These are phyloP conservation scores for Tragelaphus scriptus DNA, from an alignment of 2,113 vertebrate genomes.

Conservation along the genomic window DNA sequence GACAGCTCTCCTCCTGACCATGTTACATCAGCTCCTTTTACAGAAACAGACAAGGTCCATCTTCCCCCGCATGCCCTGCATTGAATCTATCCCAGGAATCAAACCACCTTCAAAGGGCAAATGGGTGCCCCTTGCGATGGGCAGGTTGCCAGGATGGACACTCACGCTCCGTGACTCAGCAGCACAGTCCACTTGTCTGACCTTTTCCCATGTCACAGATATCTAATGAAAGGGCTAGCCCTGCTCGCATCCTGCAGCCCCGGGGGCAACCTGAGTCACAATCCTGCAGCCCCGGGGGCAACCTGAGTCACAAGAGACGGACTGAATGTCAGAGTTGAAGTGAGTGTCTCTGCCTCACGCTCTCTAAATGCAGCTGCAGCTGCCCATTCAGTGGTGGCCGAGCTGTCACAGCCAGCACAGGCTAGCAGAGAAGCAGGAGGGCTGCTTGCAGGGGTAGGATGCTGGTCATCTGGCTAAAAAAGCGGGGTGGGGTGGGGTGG, in stretches of 20 bases:
- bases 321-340: constrained; percentile 83
- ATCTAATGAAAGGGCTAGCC: constrained; percentile 57
- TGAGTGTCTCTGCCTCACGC: constrained; percentile 68
- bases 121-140: background rate
- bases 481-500: background rate
- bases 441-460: background rate
- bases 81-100: background rate
- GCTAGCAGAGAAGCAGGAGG: constrained; percentile 37
- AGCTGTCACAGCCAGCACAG: constrained; percentile 56
- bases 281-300: constrained; percentile 52
- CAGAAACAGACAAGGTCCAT: background rate
- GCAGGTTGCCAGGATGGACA: background rate
- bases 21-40: background rate
- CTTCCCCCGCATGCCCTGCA: background rate
- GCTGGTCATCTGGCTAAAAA: background rate
- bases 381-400: constrained; percentile 51
- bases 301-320: constrained; percentile 72
- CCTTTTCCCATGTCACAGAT: constrained; percentile 36
- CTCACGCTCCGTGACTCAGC: constrained; percentile 36
- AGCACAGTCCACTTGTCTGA: constrained; percentile 18
- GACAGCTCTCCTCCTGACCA: background rate
- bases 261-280: constrained; percentile 69
- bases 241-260: constrained; percentile 60
- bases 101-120: background rate
- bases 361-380: constrained; percentile 55